Percentiles rank a stretch among this genome's conserved stretches.
Evolutionary conservation across 2,888 invertebrate species (phyloP).

Genomic region (Rhogogaster chlorosoma): DNA sequence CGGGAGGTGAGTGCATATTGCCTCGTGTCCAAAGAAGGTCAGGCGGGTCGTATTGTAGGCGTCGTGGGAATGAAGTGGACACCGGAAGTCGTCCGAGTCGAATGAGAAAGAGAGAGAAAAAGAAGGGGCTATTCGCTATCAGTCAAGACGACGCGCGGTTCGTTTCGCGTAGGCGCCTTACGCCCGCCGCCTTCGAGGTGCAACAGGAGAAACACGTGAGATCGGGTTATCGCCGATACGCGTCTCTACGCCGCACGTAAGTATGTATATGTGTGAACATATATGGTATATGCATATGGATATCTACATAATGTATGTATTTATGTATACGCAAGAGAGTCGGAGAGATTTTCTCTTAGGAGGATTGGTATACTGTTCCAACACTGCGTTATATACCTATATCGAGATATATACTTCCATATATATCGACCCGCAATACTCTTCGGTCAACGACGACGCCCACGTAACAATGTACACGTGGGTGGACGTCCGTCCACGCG

Average conservation of each 20-base stretch:
- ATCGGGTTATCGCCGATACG: constrained; percentile 45
- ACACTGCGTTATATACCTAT: constrained; percentile 14
- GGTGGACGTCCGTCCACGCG: constrained; percentile 47
- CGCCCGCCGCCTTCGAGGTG: constrained; percentile 29
- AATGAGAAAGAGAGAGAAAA: not conserved
- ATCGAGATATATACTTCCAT: constrained; percentile 7
- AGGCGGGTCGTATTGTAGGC: constrained; percentile 47
- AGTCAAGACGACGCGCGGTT: constrained; percentile 49
- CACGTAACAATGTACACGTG: constrained; percentile 37
- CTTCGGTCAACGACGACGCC: constrained; percentile 47
- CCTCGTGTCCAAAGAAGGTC: constrained; percentile 39
- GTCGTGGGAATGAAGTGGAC: constrained; percentile 52
- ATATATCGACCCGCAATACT: constrained; percentile 24
- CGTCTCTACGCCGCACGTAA: not conserved
- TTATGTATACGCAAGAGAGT: not conserved
- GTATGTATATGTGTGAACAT: not conserved
- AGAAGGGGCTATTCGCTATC: constrained; percentile 38
- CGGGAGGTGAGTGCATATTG: not conserved
- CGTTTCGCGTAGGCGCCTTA: constrained; percentile 46
- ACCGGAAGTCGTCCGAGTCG: constrained; percentile 51
- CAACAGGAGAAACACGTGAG: constrained; percentile 44
- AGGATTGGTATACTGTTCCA: not conserved
- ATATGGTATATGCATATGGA: constrained; percentile 4
- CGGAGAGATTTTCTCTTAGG: not conserved
- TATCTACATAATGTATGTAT: constrained; percentile 7